Conservation (phyloP, 2,113 vertebrate genomes). For the Paraplagusia blochii region DNA sequence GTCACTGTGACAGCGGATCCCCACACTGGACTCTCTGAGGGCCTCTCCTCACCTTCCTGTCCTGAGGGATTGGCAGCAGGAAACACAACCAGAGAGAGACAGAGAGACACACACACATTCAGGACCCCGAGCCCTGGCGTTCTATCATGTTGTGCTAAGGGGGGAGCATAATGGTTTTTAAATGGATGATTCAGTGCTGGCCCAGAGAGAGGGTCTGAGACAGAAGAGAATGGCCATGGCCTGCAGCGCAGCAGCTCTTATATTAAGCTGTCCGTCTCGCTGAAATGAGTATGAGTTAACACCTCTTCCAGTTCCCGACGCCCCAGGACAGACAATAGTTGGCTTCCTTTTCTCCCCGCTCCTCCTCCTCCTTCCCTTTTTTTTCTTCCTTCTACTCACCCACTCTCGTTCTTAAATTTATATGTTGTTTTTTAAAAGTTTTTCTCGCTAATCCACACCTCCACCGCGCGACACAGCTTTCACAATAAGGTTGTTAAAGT, state of each 20-base stretch:
- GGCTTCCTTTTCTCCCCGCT: constrained; percentile 59
- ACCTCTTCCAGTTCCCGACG: constrained; percentile 67
- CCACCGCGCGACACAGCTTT: constrained; percentile 23
- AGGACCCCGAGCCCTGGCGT: constrained; percentile 59
- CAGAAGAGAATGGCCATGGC: constrained; percentile 74
- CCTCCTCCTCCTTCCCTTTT: constrained; percentile 51
- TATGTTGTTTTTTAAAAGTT: constrained; percentile 7
- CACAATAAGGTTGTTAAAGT: constrained; percentile 31
- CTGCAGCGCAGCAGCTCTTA: constrained; percentile 77
- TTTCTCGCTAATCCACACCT: constrained; percentile 26
- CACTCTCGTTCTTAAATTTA: constrained; percentile 24
- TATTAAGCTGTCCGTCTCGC: constrained; percentile 84
- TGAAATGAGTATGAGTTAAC: constrained; percentile 82
- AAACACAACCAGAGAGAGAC: constrained; percentile 41
- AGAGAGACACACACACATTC: constrained; percentile 49
- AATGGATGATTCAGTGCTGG: constrained; percentile 78
- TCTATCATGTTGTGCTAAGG: constrained; percentile 84
- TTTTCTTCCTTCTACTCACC: constrained; percentile 18
- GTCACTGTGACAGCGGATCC: constrained; percentile 62
- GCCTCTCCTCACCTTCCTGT: constrained; percentile 54
- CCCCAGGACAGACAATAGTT: constrained; percentile 70
- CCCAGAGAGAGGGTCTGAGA: constrained; percentile 68
- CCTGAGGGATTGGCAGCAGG: constrained; percentile 50
- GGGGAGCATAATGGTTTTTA: constrained; percentile 84
- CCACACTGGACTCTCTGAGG: constrained; percentile 47